Base-by-base conservation (phyloP, 1,140 invertebrate species). In the Ips typographus region DNA sequence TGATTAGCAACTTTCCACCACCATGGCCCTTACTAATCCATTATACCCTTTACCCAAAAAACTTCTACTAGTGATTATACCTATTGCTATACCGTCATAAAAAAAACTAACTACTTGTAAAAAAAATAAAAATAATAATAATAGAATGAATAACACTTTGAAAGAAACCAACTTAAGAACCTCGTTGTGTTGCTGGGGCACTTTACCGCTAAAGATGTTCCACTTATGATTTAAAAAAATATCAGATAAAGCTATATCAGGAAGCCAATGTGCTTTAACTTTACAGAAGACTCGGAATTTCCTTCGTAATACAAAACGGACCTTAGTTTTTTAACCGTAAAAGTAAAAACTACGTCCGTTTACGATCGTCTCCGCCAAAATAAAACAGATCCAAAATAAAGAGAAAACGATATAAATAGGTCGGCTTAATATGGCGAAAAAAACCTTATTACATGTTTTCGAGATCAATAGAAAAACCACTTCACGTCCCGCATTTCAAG, bases 171-270 rank as follows among this genome's bases (percentile, higher is more conserved):
- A 40, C 8, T 63, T 63, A 42, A 39, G 41, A 53, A 2, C 39
- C 39, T 51, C 36, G n/a, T 43, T 47, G 55, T 57, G 51, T 67
- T 65, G 68, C 68, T 63, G 38, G 2, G 68, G 68, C 68, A 70
- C 68, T 70, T 70, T 70, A 70, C 61, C 40, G 36, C 8, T 7
- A 40, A 53, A 7, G 22, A 64, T 52, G 38, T 66, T 66, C 39
- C 7, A 39, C 39, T 49, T 38, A n/a, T 64, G 62, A 63, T 36
- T 6, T 69, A 59, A 70, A 70, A 70, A 70, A 70, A 52, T 70
- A 71, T 71, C 56, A 71, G 65, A 73, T 76, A 77, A 77, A 77
- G 76, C 76, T 77, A 77, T 77, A 72, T 71, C 69, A 71, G 77
- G 77, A 78, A 78, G 77, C 75, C 70, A 76, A 77, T 49, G 68